Evolutionary conservation across 2,113 vertebrate genomes (phyloP), one percentile per base, ranked within the genome.

Genomic region (Xenopus borealis): DNA sequence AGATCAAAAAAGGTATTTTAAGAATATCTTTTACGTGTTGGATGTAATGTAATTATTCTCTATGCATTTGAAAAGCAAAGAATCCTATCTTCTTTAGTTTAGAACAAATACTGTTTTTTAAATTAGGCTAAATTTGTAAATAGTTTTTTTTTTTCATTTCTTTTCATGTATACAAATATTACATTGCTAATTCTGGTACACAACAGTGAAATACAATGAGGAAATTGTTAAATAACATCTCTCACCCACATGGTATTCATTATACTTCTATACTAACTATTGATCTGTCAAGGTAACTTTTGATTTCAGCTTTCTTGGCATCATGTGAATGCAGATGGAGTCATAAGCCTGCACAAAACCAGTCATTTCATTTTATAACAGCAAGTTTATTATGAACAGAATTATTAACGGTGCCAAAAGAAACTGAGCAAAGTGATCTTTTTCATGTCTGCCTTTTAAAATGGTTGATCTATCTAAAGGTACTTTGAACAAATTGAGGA

Each of bases 11-110:
- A n/a, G n/a, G n/a, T n/a, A n/a, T n/a, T n/a, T n/a, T n/a, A n/a
- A 23, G 53, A 62, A 44, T 33, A 62, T 23, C 66, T 69, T 20
- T 18, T 13, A 46, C 68, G 68, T 75, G 72, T 17, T 30, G 19
- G 62, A 52, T 58, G 66, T 62, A 57, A 20, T 69, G 65, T 3
- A 62, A 17, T 62, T 50, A 23, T 62, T 62, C 17, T 45, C 20
- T 45, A 58, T 57, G 53, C 18, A 12, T 1, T 7, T 12, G 73
- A 57, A 66, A 75, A 46, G 0, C 17, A 59, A 53, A 14, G 3
- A n/a, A 46, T 57, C 62, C 2, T 50, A 50, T 50, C 13, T 10
- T 50, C 46, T 50, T 50, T 12, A 12, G 3, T 50, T 10, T 50
- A 50, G 13, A 50, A 50, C 2, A 50, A 12, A 3, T 12, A 10